Evolutionary conservation across 2,888 invertebrate species (phyloP).

Genomic region (Yponomeuta plumbellus): DNA sequence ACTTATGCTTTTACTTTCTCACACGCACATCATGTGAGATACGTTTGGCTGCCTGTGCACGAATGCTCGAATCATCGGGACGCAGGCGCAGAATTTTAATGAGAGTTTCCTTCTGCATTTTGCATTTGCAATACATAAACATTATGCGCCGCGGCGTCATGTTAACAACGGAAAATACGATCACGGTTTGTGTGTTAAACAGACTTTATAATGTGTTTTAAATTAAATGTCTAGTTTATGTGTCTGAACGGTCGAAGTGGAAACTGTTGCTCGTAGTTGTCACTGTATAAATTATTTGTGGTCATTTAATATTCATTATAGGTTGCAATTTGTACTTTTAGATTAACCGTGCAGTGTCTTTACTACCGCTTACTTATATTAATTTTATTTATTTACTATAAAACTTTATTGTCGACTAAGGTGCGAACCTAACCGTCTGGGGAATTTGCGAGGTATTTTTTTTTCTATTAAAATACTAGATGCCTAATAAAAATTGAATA

Average conservation of each 20-base stretch:
- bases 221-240: constrained; percentile 36
- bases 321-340: not conserved
- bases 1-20: constrained; percentile 59
- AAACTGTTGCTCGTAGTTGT: not conserved
- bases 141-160: constrained; percentile 60
- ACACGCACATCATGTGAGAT: constrained; percentile 59
- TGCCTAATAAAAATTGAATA: not conserved
- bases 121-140: constrained; percentile 64
- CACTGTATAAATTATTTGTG: not conserved
- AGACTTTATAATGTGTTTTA: constrained; percentile 50
- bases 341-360: not conserved
- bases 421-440: not conserved
- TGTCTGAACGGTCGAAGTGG: not conserved
- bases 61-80: constrained; percentile 61
- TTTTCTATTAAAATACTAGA: not conserved
- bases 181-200: constrained; percentile 55
- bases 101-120: constrained; percentile 62
- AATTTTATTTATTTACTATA: too few relatives aligned
- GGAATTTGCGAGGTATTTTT: too few relatives aligned
- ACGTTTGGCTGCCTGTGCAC: constrained; percentile 59
- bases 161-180: constrained; percentile 70
- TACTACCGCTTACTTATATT: not conserved
- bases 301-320: not conserved
- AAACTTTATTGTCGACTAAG: too few relatives aligned
- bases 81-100: constrained; percentile 68